A percentile compares a stretch with the other conserved stretches of the same genome.
phyloP scores from a whole-genome alignment of 2,888 invertebrate genomes.

The Papilio protenor region DNA sequence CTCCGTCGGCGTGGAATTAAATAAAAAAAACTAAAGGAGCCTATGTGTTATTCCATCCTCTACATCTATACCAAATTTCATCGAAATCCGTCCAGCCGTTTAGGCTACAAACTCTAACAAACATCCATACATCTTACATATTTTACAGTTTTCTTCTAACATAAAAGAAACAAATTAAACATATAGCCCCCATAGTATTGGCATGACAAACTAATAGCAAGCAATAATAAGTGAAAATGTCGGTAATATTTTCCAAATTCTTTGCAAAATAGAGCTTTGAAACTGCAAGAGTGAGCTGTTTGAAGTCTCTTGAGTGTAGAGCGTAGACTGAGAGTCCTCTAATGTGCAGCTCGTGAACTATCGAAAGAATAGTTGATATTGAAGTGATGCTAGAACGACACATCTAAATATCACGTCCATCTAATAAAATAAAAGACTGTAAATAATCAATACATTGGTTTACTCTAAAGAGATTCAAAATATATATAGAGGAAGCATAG shows the following conservation, averaged over 20 bases:
- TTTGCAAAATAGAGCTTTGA: slow-evolving; percentile 2
- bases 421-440: not conserved
- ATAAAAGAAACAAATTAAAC: no score
- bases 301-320: not conserved
- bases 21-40: no score
- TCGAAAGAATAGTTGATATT: slow-evolving; percentile 8
- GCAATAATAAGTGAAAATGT: not conserved
- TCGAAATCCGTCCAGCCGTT: no score
- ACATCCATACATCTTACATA: no score
- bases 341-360: slow-evolving; percentile 22
- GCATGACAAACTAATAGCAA: not conserved
- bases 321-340: slow-evolving; percentile 21
- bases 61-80: no score
- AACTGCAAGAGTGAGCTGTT: slow-evolving; percentile 16
- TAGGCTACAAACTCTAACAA: no score
- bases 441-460: not conserved
- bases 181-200: not conserved
- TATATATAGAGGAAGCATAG: no score
- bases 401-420: not conserved
- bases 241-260: not conserved
- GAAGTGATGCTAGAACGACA: slow-evolving; percentile 1
- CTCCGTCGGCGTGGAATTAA: no score
- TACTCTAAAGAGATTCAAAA: not conserved
- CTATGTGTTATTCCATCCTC: no score
- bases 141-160: no score